phyloP scores from a whole-genome alignment of 2,797 vertebrate genomes.

The Acanthornis magna region DNA sequence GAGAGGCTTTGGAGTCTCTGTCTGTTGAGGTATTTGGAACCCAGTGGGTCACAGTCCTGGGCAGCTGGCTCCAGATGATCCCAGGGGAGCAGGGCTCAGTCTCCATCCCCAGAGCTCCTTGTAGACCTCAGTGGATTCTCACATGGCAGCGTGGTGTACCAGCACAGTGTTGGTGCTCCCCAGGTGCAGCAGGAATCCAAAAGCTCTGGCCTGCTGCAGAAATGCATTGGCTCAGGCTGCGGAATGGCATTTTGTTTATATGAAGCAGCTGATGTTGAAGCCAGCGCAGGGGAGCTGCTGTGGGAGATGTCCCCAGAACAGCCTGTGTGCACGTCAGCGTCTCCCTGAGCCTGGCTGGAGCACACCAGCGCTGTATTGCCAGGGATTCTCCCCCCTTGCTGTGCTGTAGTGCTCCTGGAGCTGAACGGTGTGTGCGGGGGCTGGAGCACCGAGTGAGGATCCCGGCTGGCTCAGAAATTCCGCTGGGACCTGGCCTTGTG shows the following conservation, averaged over 20 bases:
- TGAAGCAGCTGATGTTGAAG: not conserved
- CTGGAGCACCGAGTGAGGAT: not conserved
- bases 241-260: not conserved
- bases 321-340: not conserved
- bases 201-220: not conserved
- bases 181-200: not conserved
- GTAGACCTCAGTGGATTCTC: not conserved
- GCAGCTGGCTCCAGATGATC: not conserved
- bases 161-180: not conserved
- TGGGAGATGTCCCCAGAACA: not conserved
- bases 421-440: accelerated
- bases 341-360: not conserved
- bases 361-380: not conserved
- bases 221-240: not conserved
- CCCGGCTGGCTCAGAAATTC: not conserved
- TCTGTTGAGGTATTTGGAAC: not conserved
- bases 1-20: not conserved
- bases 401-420: not conserved
- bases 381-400: not conserved
- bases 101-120: not conserved
- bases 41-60: not conserved
- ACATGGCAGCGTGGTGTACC: not conserved
- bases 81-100: not conserved
- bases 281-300: not conserved
- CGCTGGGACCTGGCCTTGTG: not conserved